Evolutionary conservation across 2,113 vertebrate genomes (phyloP).

Genomic region (Zapus hudsonius): DNA sequence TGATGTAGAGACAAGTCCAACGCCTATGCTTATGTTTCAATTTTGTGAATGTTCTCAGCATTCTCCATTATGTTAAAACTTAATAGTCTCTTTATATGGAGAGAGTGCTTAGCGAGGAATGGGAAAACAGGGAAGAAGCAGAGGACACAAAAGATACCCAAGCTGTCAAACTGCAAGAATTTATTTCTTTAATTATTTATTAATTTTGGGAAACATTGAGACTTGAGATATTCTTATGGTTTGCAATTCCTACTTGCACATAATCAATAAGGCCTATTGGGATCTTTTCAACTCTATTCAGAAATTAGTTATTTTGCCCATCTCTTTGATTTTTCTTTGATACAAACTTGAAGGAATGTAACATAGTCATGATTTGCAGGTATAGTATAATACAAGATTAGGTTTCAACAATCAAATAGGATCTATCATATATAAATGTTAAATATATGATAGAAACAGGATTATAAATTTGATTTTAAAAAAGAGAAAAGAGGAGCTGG

Average conservation of each 20-base stretch:
- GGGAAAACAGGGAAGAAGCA: background rate
- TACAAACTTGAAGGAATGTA: background rate
- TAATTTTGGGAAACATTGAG: background rate
- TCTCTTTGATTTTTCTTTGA: background rate
- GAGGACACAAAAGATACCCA: background rate
- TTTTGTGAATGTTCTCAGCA: background rate
- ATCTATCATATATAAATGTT: background rate
- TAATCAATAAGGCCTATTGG: background rate
- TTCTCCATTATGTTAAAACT: background rate
- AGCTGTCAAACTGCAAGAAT: background rate
- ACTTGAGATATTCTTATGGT: background rate
- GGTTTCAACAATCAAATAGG: background rate
- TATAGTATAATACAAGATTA: background rate
- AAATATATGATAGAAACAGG: background rate
- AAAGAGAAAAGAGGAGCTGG: no score
- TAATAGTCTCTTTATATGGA: background rate
- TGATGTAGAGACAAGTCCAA: background rate
- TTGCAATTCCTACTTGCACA: background rate
- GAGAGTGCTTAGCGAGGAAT: background rate
- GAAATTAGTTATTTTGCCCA: background rate
- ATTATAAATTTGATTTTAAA: background rate
- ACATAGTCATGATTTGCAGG: background rate
- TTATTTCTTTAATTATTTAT: background rate
- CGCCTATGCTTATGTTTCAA: background rate
- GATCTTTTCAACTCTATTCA: background rate